Base-by-base conservation (phyloP, 2,888 invertebrate species). In the Melolontha melolontha region DNA sequence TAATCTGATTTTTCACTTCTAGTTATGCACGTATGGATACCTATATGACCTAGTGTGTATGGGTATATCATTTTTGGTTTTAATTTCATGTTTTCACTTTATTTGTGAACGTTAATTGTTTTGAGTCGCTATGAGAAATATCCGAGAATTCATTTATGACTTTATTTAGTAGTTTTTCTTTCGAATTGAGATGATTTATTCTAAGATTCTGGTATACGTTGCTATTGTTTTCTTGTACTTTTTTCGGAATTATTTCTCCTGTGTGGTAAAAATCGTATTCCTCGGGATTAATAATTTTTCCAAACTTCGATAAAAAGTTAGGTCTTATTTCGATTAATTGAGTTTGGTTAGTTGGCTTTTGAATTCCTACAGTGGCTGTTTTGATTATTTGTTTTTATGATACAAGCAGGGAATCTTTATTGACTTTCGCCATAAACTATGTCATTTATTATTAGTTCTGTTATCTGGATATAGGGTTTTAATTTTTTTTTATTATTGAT, bases 21-120 rank as follows among this genome's bases (percentile, higher is more conserved):
- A 64, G 7, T 54, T 63, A 27, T 64, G 64, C 11, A 17, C 52
- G n/a, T 67, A 47, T 5, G 67, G 64, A 27, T 55, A 29, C 16
- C 64, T 44, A 59, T 68, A 68, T 1, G 64, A 39, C 66, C 49
- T 68, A n/a, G 44, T n/a, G 49, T 68, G 41, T 2, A 68, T 51
- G 22, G 65, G 57, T 5, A 42, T 50, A 41, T 42, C 50, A 27
- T 66, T 44, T 0, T n/a, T n/a, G n/a, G 47, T 50, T 11, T 27
- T 66, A 39, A 63, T 66, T 44, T 42, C 12, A 12, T 66, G 66
- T 42, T 55, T 59, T 6, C n/a, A 47, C 59, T 27, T 22, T 12
- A n/a, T 66, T 66, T 12, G 66, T 63, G 22, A 39, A 65, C n/a
- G 42, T 41, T 42, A 65, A 62, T 5, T 16, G 11, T n/a, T 65